Base-by-base conservation (phyloP, 1,140 invertebrate genomes). In the Bombus balteatus region DNA sequence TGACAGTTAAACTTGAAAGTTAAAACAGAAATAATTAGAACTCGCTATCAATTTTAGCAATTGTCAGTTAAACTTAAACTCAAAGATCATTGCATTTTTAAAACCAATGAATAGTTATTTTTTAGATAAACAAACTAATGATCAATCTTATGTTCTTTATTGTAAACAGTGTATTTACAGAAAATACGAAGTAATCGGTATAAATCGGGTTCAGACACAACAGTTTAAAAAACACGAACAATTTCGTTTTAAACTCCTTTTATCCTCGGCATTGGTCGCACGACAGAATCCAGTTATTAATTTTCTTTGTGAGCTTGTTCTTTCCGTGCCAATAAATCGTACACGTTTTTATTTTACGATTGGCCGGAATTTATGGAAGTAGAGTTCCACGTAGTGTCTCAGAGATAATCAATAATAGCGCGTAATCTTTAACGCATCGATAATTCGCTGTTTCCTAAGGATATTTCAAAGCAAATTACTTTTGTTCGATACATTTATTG, bases 231-330 rank as follows among this genome's bases (percentile, higher is more conserved):
- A 78, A 65, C 66, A 77, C 25, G 43, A 74, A 32, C 22, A 79
- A 87, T 83, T 65, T 74, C 57, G 34, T 59, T 39, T 57, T 28
- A 53, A 82, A 87, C 70, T 41, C 5, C 22, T 57, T 37, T 76
- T 10, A 39, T 39, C 12, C 25, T 47, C 1, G 13, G 25, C 13
- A 41, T 13, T 25, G 25, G n/a, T 34, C 57, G 15, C 13, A n/a
- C 79, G 72, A 87, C 18, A 71, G 62, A 65, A 87, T 71, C 22
- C 80, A 25, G 53, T 74, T 81, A 74, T 62, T 80, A 80, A 88
- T 88, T 81, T 59, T 83, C 73, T 59, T 37, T 66, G 57, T 37
- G 43, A 77, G 62, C 28, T 83, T 32, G 18, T 62, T 37, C 22
- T 65, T 72, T 79, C 47, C 47, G 28, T 37, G 53, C 22, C 68